Conservation (phyloP, 2,113 vertebrate species). For the Motacilla alba region DNA sequence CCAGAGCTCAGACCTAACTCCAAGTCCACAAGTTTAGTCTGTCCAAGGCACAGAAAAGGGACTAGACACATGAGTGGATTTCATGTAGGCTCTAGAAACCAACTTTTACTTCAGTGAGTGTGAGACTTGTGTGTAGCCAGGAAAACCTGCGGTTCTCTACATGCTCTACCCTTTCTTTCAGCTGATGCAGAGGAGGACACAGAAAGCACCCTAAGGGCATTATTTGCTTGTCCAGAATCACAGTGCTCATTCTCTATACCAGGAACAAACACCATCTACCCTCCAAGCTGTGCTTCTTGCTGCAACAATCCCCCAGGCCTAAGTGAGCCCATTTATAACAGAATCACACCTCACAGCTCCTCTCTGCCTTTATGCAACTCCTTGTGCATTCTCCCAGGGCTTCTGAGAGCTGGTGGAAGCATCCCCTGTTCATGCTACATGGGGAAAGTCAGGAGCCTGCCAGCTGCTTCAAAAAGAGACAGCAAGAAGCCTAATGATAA, state of each 20-base stretch:
- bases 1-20: background rate
- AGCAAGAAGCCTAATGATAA: background rate
- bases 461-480: background rate
- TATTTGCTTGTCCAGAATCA: background rate
- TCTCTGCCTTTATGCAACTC: background rate
- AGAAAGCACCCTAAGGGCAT: background rate
- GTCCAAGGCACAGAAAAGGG: background rate
- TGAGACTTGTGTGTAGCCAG: fast-evolving
- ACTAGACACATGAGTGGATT: background rate
- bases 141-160: background rate
- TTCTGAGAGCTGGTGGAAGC: background rate
- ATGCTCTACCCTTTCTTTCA: background rate
- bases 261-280: background rate
- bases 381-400: background rate
- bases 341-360: background rate
- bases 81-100: background rate
- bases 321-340: background rate
- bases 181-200: background rate
- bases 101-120: background rate
- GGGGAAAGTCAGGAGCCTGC: background rate
- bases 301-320: background rate
- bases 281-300: background rate
- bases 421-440: background rate
- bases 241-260: background rate
- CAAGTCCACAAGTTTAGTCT: background rate